Evolutionary conservation across 1,140 invertebrate genomes (phyloP).

Genomic region (Papilio aristodemus): DNA sequence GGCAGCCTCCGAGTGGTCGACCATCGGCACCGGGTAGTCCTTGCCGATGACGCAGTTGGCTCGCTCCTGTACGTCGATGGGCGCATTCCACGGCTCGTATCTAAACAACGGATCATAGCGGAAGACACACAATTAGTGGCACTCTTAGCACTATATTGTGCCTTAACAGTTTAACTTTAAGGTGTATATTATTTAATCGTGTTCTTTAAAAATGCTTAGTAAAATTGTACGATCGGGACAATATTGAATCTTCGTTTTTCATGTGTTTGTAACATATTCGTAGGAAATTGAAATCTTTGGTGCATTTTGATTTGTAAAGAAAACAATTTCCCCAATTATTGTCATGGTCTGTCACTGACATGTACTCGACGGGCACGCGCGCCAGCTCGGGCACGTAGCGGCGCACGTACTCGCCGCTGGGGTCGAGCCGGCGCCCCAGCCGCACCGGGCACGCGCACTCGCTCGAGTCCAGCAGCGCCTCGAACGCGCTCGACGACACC

Average conservation of each 20-base stretch:
- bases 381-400: conserved; percentile 86
- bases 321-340: too few species aligned
- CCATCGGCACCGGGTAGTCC: conserved; percentile 86
- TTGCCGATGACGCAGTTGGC: conserved; percentile 86
- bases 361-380: conserved; percentile 84
- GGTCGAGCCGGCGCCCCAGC: conserved; percentile 86
- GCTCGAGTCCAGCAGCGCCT: conserved; percentile 83
- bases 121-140: too few species aligned
- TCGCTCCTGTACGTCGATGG: conserved; percentile 84
- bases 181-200: too few species aligned
- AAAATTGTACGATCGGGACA: too few species aligned
- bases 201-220: too few species aligned
- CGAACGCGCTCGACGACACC: conserved; percentile 88
- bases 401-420: conserved; percentile 85
- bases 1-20: conserved; percentile 83
- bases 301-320: too few species aligned
- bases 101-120: too few species aligned
- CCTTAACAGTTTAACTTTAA: too few species aligned
- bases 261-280: too few species aligned
- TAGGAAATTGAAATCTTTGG: too few species aligned
- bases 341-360: conserved; percentile 79
- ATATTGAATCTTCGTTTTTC: too few species aligned
- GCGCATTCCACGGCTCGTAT: conserved; percentile 89
- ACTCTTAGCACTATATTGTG: too few species aligned
- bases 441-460: conserved; percentile 85